Evolutionary conservation across 2,113 vertebrate genomes (phyloP).

Genomic region (Ondatra zibethicus): DNA sequence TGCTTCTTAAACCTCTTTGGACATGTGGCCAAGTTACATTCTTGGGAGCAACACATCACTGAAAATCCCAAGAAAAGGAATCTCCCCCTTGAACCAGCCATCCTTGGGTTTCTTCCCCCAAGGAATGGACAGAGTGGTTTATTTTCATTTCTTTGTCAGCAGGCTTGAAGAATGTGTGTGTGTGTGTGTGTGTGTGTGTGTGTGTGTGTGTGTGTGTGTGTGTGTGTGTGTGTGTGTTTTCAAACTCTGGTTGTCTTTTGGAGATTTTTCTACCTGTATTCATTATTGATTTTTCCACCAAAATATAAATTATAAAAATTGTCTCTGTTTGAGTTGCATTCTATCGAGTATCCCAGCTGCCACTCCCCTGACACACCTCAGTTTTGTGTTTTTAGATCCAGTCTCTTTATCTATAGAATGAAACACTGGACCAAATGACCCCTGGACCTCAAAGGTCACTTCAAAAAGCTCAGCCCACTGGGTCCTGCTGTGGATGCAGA

Average conservation of each 20-base stretch:
- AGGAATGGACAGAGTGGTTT: background rate
- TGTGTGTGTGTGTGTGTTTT: background rate
- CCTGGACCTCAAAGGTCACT: background rate
- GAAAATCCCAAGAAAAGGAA: background rate
- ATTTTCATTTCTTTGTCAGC: background rate
- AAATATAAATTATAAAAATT: conserved; percentile 6
- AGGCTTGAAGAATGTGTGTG: background rate
- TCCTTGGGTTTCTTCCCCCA: background rate
- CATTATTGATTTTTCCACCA: conserved; percentile 11
- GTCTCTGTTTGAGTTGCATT: background rate
- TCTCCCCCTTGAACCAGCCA: background rate
- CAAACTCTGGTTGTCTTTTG: background rate
- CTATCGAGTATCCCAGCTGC: background rate
- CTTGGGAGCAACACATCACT: fast-evolving
- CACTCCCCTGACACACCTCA: background rate
- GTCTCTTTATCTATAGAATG: background rate
- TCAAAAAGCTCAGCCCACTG: background rate
- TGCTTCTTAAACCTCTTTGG: background rate
- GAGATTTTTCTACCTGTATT: conserved; percentile 12
- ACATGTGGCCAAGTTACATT: background rate
- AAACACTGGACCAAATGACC: background rate
- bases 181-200: no score
- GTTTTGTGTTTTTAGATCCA: background rate
- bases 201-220: no score
- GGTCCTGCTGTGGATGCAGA: fast-evolving